A percentile compares a stretch with the other conserved stretches of the same genome.
phyloP scores from a whole-genome alignment of 2,888 invertebrate species.

The Lacanobia oleracea region DNA sequence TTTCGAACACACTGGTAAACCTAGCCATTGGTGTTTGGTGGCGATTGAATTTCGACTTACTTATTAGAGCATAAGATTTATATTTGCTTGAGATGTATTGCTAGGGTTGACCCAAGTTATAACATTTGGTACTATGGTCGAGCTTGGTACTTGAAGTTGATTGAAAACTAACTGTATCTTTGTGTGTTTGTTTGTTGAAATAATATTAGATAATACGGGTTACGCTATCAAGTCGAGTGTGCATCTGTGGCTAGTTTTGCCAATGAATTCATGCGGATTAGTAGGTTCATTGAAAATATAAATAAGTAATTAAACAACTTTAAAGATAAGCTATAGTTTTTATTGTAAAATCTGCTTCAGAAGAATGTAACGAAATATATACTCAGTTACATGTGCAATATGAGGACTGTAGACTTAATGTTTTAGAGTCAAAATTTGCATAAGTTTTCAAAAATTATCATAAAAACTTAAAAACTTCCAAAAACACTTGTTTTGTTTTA shows the following conservation, averaged over 20 bases:
- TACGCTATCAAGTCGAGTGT: slow-evolving; percentile 80
- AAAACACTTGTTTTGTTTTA: too few species aligned
- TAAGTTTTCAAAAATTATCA: too few species aligned
- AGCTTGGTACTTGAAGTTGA: slow-evolving; percentile 82
- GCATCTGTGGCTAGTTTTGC: slow-evolving; percentile 77
- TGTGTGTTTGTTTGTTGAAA: slow-evolving; percentile 85
- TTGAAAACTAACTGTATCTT: slow-evolving; percentile 86
- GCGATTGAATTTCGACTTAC: slow-evolving; percentile 46
- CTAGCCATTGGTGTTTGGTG: background rate
- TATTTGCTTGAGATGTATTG: slow-evolving; percentile 35
- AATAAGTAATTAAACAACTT: background rate
- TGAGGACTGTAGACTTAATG: too few species aligned
- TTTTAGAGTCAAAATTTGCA: too few species aligned
- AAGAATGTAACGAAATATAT: too few species aligned
- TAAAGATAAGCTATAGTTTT: too few species aligned
- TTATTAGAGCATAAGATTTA: background rate
- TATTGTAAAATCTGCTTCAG: too few species aligned
- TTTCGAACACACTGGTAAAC: background rate
- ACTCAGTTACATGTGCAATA: too few species aligned
- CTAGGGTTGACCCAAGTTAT: slow-evolving; percentile 62
- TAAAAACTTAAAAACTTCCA: too few species aligned
- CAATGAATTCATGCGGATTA: slow-evolving; percentile 48
- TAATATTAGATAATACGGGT: slow-evolving; percentile 80
- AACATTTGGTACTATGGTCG: slow-evolving; percentile 81
- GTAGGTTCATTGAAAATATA: background rate